phyloP scores from a whole-genome alignment of 2,888 invertebrate genomes.

The Polyommatus iphigenia region DNA sequence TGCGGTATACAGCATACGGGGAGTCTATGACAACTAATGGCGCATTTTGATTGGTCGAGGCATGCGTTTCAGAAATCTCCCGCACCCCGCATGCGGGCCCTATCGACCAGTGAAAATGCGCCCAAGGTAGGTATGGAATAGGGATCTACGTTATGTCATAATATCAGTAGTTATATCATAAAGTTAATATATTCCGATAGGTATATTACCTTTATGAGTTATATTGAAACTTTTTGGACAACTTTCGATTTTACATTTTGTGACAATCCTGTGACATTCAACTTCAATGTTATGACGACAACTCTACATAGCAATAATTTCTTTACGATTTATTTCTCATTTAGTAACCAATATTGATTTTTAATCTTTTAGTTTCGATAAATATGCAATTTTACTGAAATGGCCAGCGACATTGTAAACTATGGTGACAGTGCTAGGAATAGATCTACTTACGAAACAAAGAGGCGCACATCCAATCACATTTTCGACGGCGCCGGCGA shows the following conservation, averaged over 20 bases:
- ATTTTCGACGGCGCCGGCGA: slow-evolving; percentile 73
- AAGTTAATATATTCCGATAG: no score
- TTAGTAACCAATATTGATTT: neutral
- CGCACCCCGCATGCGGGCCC: no score
- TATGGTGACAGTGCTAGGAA: slow-evolving; percentile 67
- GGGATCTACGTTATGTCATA: no score
- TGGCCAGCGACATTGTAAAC: slow-evolving; percentile 62
- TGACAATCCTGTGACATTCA: neutral
- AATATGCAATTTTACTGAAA: slow-evolving; percentile 40
- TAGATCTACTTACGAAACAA: slow-evolving; percentile 48
- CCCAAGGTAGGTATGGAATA: no score
- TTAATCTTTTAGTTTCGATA: slow-evolving; percentile 34
- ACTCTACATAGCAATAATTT: neutral
- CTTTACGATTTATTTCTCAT: neutral
- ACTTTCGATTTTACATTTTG: neutral
- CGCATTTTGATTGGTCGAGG: no score
- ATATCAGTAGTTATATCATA: neutral
- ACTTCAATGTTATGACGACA: neutral
- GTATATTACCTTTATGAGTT: no score
- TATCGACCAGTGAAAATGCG: no score
- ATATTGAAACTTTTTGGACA: neutral
- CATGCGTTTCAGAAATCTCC: no score
- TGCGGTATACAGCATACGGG: no score
- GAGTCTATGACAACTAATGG: no score
- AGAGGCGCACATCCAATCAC: slow-evolving; percentile 57